Conservation (phyloP, 2,113 vertebrate genomes). For the Hypanus sabinus region DNA sequence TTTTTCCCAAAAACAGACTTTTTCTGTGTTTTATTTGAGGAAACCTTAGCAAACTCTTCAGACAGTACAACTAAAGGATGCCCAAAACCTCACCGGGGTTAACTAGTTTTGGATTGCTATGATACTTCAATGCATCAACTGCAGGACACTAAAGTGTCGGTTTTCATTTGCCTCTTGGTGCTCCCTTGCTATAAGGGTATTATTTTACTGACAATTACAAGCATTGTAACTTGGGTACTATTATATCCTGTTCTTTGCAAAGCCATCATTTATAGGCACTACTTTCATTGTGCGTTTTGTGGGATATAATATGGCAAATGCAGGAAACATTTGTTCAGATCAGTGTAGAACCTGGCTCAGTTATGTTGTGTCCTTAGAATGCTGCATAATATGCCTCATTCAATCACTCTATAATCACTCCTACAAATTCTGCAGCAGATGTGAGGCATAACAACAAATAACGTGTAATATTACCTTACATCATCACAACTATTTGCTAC, state of each 20-base stretch:
- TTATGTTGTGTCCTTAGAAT: background rate
- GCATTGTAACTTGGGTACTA: background rate
- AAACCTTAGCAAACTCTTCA: background rate
- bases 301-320: background rate
- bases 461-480: background rate
- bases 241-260: slow-evolving; percentile 14
- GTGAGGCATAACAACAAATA: background rate
- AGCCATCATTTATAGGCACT: background rate
- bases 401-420: background rate
- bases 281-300: background rate
- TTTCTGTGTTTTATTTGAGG: background rate
- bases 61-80: background rate
- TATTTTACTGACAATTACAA: slow-evolving; percentile 31
- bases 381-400: slow-evolving; percentile 6
- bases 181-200: background rate
- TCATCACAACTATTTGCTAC: background rate
- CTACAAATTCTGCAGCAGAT: background rate
- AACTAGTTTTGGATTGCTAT: background rate
- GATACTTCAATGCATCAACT: background rate
- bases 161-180: background rate
- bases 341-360: background rate
- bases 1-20: background rate
- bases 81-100: too few species aligned
- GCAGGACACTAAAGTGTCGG: background rate
- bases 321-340: background rate